Evolutionary conservation across 23 tunicate species (phyloP).

Genomic region (Styela plicata): DNA sequence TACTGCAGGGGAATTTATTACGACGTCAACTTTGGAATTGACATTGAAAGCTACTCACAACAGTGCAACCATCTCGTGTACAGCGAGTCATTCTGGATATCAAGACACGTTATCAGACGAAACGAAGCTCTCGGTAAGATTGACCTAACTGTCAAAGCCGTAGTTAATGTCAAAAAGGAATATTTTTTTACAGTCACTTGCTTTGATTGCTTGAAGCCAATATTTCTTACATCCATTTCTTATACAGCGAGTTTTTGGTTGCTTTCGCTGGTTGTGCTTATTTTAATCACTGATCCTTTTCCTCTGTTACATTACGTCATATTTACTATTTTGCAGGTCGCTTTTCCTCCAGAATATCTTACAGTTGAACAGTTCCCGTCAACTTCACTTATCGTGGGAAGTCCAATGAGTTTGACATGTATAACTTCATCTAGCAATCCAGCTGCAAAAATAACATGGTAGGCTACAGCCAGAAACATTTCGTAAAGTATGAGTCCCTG

Average conservation of each 20-base stretch:
- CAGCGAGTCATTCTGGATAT: conserved; percentile 17
- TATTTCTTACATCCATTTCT: no score
- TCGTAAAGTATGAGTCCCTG: no score
- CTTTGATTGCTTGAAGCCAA: no score
- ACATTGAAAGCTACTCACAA: conserved; percentile 5
- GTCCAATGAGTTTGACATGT: conserved; percentile 52
- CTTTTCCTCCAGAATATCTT: conserved; percentile 30
- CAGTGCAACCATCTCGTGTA: not conserved
- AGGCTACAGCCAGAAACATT: no score
- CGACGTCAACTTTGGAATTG: conserved; percentile 11
- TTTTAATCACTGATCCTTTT: no score
- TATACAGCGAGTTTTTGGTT: no score
- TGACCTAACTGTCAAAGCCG: not conserved
- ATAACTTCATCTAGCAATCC: conserved; percentile 60
- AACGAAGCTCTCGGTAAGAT: not conserved
- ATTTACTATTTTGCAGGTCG: conserved; percentile 50
- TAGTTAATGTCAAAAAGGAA: not conserved
- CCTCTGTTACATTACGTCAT: no score
- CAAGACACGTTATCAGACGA: not conserved
- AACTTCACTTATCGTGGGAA: conserved; percentile 27
- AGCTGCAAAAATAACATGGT: conserved; percentile 54
- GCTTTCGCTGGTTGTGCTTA: not conserved
- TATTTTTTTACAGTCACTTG: no score
- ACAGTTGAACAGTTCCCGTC: conserved; percentile 32
- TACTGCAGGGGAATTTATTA: not conserved